Percentiles rank a stretch among this genome's conserved stretches.
Evolutionary conservation across 2,797 vertebrate species (phyloP).

Genomic region (Chaenodraco wilsoni): DNA sequence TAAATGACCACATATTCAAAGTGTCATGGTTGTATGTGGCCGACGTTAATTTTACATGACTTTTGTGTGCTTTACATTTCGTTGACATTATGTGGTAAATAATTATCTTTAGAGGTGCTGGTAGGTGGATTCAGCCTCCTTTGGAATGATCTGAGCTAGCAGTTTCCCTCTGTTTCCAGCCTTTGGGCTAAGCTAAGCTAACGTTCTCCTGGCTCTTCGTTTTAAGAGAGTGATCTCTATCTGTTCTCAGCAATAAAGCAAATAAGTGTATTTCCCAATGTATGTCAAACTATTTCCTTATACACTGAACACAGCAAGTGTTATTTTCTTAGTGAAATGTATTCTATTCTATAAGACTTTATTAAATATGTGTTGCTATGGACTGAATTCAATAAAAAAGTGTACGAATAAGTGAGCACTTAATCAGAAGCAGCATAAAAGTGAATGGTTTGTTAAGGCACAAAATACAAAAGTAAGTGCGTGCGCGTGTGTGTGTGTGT

Average conservation of each 20-base stretch:
- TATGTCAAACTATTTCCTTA: background rate
- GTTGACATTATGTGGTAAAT: too few relatives aligned
- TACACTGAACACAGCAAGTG: background rate
- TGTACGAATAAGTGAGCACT: background rate
- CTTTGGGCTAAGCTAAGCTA: constrained; percentile 12
- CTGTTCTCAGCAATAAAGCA: background rate
- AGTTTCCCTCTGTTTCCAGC: background rate
- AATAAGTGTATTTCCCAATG: background rate
- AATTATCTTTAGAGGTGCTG: background rate
- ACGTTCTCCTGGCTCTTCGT: background rate
- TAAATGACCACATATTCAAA: background rate
- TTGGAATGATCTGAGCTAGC: background rate
- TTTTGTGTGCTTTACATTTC: background rate
- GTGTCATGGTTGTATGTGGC: background rate
- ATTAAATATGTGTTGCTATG: constrained; percentile 21
- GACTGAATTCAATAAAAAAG: constrained; percentile 4
- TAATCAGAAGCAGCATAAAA: constrained; percentile 30
- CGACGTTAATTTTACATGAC: background rate
- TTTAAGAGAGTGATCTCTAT: background rate
- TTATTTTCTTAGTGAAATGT: background rate
- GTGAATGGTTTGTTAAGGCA: constrained; percentile 33
- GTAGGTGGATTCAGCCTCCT: background rate
- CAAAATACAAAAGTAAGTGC: constrained; percentile 8
- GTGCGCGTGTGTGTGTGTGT: constrained; percentile 22
- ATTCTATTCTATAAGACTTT: background rate